Evolutionary conservation across 2,797 vertebrate genomes (phyloP).

Genomic region (Arnoldichthys spilopterus): DNA sequence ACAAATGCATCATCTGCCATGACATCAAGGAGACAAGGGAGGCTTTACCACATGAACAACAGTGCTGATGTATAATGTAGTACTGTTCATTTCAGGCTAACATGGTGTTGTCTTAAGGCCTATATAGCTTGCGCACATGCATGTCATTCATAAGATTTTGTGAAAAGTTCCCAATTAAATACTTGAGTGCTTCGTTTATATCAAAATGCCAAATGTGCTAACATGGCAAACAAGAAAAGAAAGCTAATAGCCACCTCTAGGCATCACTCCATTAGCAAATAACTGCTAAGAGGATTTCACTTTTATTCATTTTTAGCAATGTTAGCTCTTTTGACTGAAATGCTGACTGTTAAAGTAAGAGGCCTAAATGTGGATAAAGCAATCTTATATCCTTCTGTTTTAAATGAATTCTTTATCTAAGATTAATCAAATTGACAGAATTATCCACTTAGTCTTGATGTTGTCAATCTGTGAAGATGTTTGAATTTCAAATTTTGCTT

Average conservation of each 20-base stretch:
- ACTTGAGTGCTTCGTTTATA: not conserved
- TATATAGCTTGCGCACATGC: too few relatives aligned
- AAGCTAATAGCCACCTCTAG: not conserved
- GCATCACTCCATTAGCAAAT: not conserved
- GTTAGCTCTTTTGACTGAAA: too few relatives aligned
- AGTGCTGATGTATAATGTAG: not conserved
- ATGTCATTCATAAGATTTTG: too few relatives aligned
- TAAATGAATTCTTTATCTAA: too few relatives aligned
- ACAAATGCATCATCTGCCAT: conserved; percentile 10
- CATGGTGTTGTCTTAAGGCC: not conserved
- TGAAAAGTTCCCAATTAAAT: not conserved
- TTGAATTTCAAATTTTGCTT: too few relatives aligned
- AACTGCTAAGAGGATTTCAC: not conserved
- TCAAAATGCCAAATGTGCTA: not conserved
- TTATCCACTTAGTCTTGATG: too few relatives aligned
- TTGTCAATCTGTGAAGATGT: too few relatives aligned
- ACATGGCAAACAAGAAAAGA: not conserved
- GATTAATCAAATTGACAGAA: too few relatives aligned
- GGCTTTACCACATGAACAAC: conserved; percentile 5
- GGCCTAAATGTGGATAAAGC: too few relatives aligned
- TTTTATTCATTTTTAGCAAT: not conserved
- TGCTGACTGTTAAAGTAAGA: too few relatives aligned
- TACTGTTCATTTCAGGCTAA: conserved; percentile 3
- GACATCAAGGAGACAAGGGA: conserved; percentile 17
- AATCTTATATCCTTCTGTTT: too few relatives aligned